A percentile compares a stretch with the other conserved stretches of the same genome.
phyloP scores from a whole-genome alignment of 2,797 vertebrate species.

The Leuciscus waleckii region DNA sequence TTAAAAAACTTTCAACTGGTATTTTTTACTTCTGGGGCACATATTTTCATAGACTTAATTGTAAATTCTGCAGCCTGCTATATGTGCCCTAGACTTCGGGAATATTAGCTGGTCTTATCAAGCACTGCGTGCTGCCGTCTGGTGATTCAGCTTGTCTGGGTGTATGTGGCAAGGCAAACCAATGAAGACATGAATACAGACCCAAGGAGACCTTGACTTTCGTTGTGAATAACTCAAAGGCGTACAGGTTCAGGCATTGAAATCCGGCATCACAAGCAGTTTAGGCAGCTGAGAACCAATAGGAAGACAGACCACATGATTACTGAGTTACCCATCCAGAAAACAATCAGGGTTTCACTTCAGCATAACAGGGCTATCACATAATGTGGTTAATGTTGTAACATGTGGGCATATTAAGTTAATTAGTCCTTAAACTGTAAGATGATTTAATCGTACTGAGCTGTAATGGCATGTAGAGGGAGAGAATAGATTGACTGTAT shows the following conservation, averaged over 20 bases:
- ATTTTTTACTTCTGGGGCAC: neutral
- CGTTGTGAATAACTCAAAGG: neutral
- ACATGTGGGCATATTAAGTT: slow-evolving; percentile 44
- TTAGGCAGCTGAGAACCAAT: neutral
- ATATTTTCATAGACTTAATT: neutral
- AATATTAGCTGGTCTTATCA: slow-evolving; percentile 16
- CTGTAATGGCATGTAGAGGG: slow-evolving; percentile 27
- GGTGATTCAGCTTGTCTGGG: slow-evolving; percentile 30
- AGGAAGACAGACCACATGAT: slow-evolving; percentile 36
- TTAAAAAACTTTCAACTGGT: neutral
- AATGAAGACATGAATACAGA: slow-evolving; percentile 24
- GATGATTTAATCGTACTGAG: slow-evolving; percentile 37
- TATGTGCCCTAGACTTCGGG: neutral
- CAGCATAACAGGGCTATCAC: slow-evolving; percentile 20
- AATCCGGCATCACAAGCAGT: slow-evolving; percentile 13
- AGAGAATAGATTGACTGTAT: slow-evolving; percentile 22
- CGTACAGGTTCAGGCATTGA: neutral
- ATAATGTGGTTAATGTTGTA: slow-evolving; percentile 47
- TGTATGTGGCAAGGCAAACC: slow-evolving; percentile 14
- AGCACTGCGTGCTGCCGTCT: neutral
- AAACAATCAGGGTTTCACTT: slow-evolving; percentile 38
- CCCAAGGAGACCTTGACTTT: slow-evolving; percentile 25
- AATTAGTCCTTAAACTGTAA: slow-evolving; percentile 43
- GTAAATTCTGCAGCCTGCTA: neutral
- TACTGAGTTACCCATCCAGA: slow-evolving; percentile 37